These are phyloP conservation scores for Drosophila bocki DNA, from an alignment of 1,140 invertebrate genomes.

Conservation along the genomic window DNA sequence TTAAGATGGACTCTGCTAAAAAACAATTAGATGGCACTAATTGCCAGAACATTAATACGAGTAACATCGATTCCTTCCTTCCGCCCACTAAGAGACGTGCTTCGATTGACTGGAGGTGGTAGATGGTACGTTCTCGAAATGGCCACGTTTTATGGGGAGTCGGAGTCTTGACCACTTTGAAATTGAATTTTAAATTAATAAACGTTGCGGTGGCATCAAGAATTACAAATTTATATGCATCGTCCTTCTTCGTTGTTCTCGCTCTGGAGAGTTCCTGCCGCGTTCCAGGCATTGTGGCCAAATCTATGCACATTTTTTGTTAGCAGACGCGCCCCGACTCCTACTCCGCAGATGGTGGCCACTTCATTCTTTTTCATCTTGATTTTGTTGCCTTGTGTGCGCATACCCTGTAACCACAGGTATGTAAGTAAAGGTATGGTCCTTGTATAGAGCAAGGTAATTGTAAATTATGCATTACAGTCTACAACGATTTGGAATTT, in stretches of 20 bases:
- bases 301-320: slow-evolving; percentile 76
- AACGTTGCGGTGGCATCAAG: slow-evolving; percentile 79
- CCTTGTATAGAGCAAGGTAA: neutral
- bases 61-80: slow-evolving; percentile 50
- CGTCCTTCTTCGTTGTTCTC: slow-evolving; percentile 53
- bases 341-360: slow-evolving; percentile 8
- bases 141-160: slow-evolving; percentile 27
- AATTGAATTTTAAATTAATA: slow-evolving; percentile 84
- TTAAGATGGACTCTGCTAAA: slow-evolving; percentile 56
- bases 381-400: slow-evolving; percentile 41
- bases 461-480: neutral
- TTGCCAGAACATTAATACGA: slow-evolving; percentile 67
- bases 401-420: slow-evolving; percentile 49
- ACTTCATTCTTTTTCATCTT: slow-evolving; percentile 42
- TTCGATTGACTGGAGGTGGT: neutral
- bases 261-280: slow-evolving; percentile 41
- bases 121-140: slow-evolving; percentile 14
- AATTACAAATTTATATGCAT: slow-evolving; percentile 81
- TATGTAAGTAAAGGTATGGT: slow-evolving; percentile 4
- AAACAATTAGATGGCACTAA: slow-evolving; percentile 78
- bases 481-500: neutral
- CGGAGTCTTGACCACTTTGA: slow-evolving; percentile 72
- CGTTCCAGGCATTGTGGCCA: slow-evolving; percentile 67
- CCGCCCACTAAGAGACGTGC: slow-evolving; percentile 9
- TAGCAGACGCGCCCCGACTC: slow-evolving; percentile 47